Base-by-base conservation (phyloP, 2,797 vertebrate species). In the Synanceia verrucosa region DNA sequence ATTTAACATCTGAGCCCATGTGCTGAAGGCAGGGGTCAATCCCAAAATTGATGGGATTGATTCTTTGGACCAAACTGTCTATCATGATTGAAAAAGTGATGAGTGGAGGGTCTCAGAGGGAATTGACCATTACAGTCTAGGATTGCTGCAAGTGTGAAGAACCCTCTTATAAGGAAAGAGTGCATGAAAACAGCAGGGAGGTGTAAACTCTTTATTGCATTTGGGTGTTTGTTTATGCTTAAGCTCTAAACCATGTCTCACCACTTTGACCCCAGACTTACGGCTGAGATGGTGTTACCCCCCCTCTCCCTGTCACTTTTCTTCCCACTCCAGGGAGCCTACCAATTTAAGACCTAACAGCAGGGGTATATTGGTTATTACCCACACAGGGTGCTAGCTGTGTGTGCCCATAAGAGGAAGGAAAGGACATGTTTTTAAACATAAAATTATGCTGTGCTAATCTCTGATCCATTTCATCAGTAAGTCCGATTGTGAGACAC, bases 1-100 rank as follows among this genome's bases (percentile, higher is more conserved):
- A 11, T 76, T 75, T 55, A 71, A 50, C 62, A 37, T 29, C 8
- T 24, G 12, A 72, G 67, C 37, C 31, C 56, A 28, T 67, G 47
- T 63, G 51, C 70, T 70, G 24, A 37, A 14, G 29, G 41, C 48
- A 31, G 24, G 31, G 76, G 79, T 89, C 82, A 87, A 86, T 89
- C 81, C 59, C 18, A 67, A 74, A 72, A 91, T 87, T 73, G 85
- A 92, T 60, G 44, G 4, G 63, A 92, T 92, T 88, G 87, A 94
- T 90, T 88, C 48, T 48, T 48, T 21, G 61, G 37, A 80, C 50
- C 6, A 18, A 76, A 82, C 50, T 88, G 84, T 91, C 90, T 48
- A 86, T 88, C 69, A 65, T 63, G 55, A 82, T 68, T 51, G 69
- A 65, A 81, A 72, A 76, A 69, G 70, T 65, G 77, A 79, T 78